phyloP scores from a whole-genome alignment of 2,113 vertebrate genomes.

The Oriolus oriolus region DNA sequence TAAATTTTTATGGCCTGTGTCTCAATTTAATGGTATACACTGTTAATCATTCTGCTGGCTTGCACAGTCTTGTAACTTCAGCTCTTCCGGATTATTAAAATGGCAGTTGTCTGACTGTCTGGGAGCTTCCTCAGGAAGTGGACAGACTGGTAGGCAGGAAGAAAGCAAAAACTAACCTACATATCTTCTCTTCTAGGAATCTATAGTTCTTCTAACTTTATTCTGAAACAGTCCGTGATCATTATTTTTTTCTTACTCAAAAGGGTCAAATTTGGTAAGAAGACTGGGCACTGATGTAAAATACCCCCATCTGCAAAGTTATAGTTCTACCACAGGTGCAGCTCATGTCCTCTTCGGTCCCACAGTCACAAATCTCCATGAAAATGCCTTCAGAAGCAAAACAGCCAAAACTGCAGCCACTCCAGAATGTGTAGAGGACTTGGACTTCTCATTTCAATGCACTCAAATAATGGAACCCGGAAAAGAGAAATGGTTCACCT shows the following conservation, averaged over 20 bases:
- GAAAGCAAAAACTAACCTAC: background rate
- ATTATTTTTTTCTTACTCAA: background rate
- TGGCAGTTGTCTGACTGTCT: background rate
- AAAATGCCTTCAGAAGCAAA: background rate
- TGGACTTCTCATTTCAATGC: background rate
- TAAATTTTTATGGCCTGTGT: background rate
- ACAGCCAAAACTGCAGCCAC: background rate
- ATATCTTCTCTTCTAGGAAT: background rate
- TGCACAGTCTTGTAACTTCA: background rate
- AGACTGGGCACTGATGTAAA: background rate
- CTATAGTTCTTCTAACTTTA: background rate
- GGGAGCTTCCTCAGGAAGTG: background rate
- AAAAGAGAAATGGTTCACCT: background rate
- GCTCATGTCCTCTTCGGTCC: background rate
- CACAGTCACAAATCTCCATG: background rate
- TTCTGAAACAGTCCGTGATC: background rate
- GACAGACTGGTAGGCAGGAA: background rate
- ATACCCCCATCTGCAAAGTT: background rate
- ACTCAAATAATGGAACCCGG: background rate
- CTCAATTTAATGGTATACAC: background rate
- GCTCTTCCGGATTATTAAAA: background rate
- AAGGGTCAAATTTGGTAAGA: background rate
- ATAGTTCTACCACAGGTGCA: background rate
- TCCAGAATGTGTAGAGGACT: background rate
- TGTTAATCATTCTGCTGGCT: background rate